phyloP scores from a whole-genome alignment of 2,888 invertebrate species.

The Chrysolina oricalcia region DNA sequence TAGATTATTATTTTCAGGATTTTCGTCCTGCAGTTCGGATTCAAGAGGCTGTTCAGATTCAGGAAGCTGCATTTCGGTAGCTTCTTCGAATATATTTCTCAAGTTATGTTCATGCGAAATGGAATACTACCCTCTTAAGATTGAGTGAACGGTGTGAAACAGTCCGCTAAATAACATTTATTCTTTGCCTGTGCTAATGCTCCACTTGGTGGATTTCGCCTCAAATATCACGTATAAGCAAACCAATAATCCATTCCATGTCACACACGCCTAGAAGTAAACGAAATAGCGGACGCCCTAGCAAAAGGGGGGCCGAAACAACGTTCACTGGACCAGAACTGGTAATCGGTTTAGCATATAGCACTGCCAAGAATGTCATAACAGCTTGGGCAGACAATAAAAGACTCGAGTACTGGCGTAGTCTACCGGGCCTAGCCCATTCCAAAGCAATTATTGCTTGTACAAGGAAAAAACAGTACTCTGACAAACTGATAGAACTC shows the following conservation, averaged over 20 bases:
- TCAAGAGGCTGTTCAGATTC: not conserved
- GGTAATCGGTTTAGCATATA: too few relatives aligned
- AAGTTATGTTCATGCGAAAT: constrained; percentile 2
- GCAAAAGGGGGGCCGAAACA: too few relatives aligned
- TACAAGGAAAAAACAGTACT: too few relatives aligned
- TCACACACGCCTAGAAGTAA: too few relatives aligned
- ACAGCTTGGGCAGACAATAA: too few relatives aligned
- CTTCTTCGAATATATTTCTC: constrained; percentile 3
- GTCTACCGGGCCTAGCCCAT: too few relatives aligned
- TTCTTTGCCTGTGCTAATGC: constrained; percentile 20
- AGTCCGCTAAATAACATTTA: constrained; percentile 15
- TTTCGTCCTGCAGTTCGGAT: not conserved
- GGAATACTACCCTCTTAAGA: constrained; percentile 7
- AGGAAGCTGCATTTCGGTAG: not conserved
- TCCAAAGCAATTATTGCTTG: too few relatives aligned
- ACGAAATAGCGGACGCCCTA: too few relatives aligned
- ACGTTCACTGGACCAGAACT: too few relatives aligned
- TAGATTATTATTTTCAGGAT: not conserved
- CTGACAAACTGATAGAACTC: too few relatives aligned
- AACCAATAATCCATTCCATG: not conserved
- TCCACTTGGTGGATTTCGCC: constrained; percentile 22
- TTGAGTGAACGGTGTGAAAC: not conserved
- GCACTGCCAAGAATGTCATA: too few relatives aligned
- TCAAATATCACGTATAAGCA: constrained; percentile 17
- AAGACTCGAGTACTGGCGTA: too few relatives aligned